Evolutionary conservation across 92 coral and sea anemone genomes (phyloP).

Genomic region (Anthopleura xanthogrammica): DNA sequence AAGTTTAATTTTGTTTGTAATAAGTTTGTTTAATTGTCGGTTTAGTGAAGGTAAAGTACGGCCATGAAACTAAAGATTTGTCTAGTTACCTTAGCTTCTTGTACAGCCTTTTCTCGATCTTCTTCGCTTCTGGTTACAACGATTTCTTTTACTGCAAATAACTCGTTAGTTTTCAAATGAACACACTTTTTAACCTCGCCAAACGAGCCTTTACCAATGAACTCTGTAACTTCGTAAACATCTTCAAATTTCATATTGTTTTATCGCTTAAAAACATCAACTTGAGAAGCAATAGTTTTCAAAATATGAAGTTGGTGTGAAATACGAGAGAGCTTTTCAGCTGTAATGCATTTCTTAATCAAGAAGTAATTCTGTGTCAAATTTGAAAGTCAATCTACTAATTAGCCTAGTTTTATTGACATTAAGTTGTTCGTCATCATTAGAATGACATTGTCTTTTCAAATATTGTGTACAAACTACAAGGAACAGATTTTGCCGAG

Average conservation of each 20-base stretch:
- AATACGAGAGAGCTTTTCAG: not conserved
- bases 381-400: slow-evolving; percentile 26
- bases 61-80: not conserved
- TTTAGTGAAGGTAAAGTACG: not conserved
- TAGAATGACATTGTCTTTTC: slow-evolving; percentile 15
- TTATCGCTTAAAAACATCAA: not conserved
- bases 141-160: slow-evolving; percentile 88
- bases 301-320: too few relatives aligned
- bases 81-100: slow-evolving; percentile 73
- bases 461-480: slow-evolving; percentile 10
- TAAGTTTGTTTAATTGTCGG: not conserved
- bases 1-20: not conserved
- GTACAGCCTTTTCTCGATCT: slow-evolving; percentile 60
- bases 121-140: slow-evolving; percentile 49
- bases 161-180: slow-evolving; percentile 58
- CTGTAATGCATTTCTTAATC: not conserved
- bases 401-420: slow-evolving; percentile 14
- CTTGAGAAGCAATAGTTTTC: not conserved
- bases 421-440: not conserved
- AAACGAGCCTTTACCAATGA: slow-evolving; percentile 83
- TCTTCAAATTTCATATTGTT: slow-evolving; percentile 58
- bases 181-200: slow-evolving; percentile 88
- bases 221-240: slow-evolving; percentile 72
- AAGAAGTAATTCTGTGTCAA: not conserved
- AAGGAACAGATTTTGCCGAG: not conserved